Evolutionary conservation across 2,888 invertebrate genomes (phyloP).

Genomic region (Copidosoma aretas): DNA sequence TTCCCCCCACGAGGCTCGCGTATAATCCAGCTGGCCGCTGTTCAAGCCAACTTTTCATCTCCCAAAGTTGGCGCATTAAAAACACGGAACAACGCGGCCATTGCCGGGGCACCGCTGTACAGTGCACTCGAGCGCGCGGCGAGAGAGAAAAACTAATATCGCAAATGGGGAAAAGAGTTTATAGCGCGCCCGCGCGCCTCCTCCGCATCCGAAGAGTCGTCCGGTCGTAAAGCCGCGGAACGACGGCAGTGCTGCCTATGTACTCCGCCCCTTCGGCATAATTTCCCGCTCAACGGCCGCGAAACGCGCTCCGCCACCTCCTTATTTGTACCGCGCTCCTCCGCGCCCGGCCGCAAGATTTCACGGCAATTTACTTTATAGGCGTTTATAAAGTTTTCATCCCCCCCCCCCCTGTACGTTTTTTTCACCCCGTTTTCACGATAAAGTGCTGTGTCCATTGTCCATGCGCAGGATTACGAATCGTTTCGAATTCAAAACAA

Average conservation of each 20-base stretch:
- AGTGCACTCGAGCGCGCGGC: too few species aligned
- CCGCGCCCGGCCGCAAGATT: conserved; percentile 48
- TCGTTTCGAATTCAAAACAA: too few species aligned
- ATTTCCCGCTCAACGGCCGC: conserved; percentile 36
- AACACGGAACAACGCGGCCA: too few species aligned
- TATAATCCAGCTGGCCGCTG: neutral
- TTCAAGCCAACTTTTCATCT: neutral
- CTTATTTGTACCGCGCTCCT: conserved; percentile 54
- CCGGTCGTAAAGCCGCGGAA: conserved; percentile 37
- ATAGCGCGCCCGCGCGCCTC: conserved; percentile 14
- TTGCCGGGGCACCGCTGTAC: neutral
- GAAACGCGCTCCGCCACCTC: conserved; percentile 30
- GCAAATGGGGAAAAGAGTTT: conserved; percentile 24
- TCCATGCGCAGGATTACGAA: too few species aligned
- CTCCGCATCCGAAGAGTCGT: conserved; percentile 34
- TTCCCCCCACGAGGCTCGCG: neutral
- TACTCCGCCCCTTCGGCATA: conserved; percentile 18
- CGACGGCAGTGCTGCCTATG: conserved; percentile 11
- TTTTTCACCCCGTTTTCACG: too few species aligned
- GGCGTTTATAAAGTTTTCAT: conserved; percentile 52
- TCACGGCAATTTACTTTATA: conserved; percentile 57
- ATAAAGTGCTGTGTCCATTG: too few species aligned
- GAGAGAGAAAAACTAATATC: conserved; percentile 28
- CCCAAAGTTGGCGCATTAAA: neutral
- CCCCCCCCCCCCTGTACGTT: conserved; percentile 29